phyloP scores from a whole-genome alignment of 2,888 invertebrate species.

The Epinotia ramella region DNA sequence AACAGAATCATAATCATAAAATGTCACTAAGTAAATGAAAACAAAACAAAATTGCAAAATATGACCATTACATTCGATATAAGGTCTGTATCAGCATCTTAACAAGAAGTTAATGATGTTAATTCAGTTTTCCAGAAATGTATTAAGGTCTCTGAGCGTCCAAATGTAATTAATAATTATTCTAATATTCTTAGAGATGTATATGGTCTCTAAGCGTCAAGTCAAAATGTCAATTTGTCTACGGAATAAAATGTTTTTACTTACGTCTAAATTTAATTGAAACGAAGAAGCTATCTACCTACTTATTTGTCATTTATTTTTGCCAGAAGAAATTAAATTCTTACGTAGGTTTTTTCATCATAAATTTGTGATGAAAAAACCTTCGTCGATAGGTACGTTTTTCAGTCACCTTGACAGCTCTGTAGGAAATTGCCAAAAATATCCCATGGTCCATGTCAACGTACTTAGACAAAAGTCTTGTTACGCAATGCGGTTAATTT shows the following conservation, averaged over 20 bases:
- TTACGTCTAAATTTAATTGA: background rate
- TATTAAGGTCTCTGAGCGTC: no score
- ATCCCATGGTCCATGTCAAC: constrained; percentile 6
- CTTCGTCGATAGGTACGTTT: background rate
- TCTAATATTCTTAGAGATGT: no score
- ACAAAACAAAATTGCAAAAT: no score
- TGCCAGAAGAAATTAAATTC: background rate
- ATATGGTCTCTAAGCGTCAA: no score
- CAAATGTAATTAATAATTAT: no score
- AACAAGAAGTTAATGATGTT: no score
- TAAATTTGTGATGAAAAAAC: no score
- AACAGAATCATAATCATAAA: background rate
- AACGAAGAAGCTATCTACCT: background rate
- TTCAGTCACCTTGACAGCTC: background rate
- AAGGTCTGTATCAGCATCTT: no score
- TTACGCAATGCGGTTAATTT: constrained; percentile 24
- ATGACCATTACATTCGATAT: no score
- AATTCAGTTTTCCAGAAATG: no score
- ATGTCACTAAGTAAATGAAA: no score
- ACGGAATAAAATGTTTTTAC: background rate
- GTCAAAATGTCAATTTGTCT: background rate
- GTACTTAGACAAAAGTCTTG: constrained; percentile 17
- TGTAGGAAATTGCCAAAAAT: constrained; percentile 10
- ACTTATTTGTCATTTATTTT: background rate
- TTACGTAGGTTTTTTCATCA: background rate